Base-by-base conservation (phyloP, 2,113 vertebrate species). In the Ciconia stormi region DNA sequence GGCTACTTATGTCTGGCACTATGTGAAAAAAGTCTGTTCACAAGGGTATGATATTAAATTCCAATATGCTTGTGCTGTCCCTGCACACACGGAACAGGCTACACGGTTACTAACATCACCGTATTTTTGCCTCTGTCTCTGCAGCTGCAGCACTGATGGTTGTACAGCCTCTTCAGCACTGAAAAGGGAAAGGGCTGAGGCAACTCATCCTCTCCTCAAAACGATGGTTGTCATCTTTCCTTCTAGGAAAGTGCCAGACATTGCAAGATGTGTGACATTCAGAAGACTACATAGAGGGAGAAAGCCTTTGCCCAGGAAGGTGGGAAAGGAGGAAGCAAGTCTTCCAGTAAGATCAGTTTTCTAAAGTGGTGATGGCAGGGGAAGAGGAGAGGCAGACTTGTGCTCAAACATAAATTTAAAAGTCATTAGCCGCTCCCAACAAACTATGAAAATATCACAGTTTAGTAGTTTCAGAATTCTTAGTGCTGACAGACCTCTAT, bases 221-320 rank as follows among this genome's bases (percentile, higher is more conserved):
- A 76, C 0, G 1, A 70, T 4, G 13, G 49, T 0, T 38, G n/a
- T 30, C 63, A 34, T 53, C 4, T 2, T 67, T 20, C n/a, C 23
- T 67, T 50, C 67, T 10, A 63, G 25, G 18, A 40, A 52, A 47
- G 22, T 6, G 13, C n/a, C 55, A 66, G 36, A 36, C 38, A 61
- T 10, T 47, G n/a, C 0, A 2, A 73, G 46, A 46, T 10, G 8
- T 4, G 21, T 30, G 21, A 34, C 2, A 6, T 34, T 72, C 52
- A 69, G 13, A 61, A 74, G 20, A 61, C 13, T 11, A 52, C 9
- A 40, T 0, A 47, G 12, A 46, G 4, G 8, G 16, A 70, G 17
- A 74, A 79, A 30, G 13, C 17, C 61, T 63, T 55, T 74, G 23
- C 32, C 61, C 19, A 10, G 11, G 34, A 74, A 89, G 34, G 30